phyloP scores from a whole-genome alignment of 2,797 vertebrate species.

The Darevskia mixta region DNA sequence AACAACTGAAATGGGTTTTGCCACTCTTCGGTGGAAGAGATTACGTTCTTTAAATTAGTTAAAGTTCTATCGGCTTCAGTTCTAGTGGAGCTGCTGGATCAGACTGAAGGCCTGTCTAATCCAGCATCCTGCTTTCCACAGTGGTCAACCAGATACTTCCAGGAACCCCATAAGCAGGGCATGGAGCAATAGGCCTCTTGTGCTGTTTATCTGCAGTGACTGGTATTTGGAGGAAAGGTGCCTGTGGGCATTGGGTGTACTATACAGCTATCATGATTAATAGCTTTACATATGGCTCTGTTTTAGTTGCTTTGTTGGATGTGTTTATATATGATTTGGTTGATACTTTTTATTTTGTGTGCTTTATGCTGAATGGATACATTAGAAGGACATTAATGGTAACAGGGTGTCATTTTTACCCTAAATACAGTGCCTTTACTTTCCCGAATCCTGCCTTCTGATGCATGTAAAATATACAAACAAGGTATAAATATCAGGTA shows the following conservation, averaged over 20 bases:
- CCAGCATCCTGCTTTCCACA: too few species aligned
- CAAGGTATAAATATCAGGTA: slow-evolving; percentile 99
- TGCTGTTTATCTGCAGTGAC: not conserved
- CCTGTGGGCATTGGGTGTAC: not conserved
- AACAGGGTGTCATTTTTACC: slow-evolving; percentile 38
- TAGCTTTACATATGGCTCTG: too few species aligned
- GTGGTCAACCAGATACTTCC: not conserved
- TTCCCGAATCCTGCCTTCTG: slow-evolving; percentile 98
- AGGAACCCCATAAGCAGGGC: not conserved
- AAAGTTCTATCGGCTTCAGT: not conserved
- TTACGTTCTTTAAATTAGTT: not conserved
- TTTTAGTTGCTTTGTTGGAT: not conserved
- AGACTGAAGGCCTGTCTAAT: too few species aligned
- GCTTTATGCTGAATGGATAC: not conserved
- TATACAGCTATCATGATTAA: not conserved
- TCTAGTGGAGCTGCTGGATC: too few species aligned
- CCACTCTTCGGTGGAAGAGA: not conserved
- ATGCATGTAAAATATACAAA: slow-evolving; percentile 99
- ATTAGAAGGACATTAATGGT: not conserved
- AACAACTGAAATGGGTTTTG: not conserved
- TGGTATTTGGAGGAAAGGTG: not conserved
- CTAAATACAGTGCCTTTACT: slow-evolving; percentile 94
- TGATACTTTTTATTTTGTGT: not conserved
- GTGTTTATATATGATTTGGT: not conserved
- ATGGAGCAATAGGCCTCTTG: not conserved